Percentiles rank a stretch among this genome's conserved stretches.
Evolutionary conservation across 2,888 invertebrate species (phyloP).

Genomic region (Aphidius colemani): DNA sequence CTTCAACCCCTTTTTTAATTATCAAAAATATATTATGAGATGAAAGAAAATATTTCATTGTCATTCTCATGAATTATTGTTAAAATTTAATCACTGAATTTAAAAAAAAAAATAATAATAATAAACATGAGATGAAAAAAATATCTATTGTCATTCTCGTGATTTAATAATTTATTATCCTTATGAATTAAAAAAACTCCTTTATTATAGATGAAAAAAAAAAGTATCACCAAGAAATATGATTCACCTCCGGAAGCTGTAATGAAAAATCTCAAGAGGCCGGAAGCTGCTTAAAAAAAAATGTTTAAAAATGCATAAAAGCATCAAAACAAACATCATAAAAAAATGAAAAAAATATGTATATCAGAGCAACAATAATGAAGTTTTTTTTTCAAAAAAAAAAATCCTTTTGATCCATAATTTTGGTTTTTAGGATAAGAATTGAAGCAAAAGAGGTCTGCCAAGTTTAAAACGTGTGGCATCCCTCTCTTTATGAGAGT

Average conservation of each 20-base stretch:
- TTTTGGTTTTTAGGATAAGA: slow-evolving; percentile 23
- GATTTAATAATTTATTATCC: too few species aligned
- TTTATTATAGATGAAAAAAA: too few species aligned
- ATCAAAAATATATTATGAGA: neutral
- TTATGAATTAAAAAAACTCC: too few species aligned
- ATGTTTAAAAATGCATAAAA: neutral
- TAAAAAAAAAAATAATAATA: slow-evolving; percentile 5
- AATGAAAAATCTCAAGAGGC: neutral
- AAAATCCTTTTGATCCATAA: slow-evolving; percentile 57
- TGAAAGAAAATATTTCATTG: slow-evolving; percentile 15
- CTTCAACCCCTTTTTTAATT: too few species aligned
- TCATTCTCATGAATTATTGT: slow-evolving; percentile 8
- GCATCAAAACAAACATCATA: neutral
- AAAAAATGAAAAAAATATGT: slow-evolving; percentile 34
- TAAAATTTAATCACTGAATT: slow-evolving; percentile 3
- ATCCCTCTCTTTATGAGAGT: slow-evolving; percentile 46
- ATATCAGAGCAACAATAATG: slow-evolving; percentile 50
- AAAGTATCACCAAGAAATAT: too few species aligned
- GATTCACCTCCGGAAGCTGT: neutral
- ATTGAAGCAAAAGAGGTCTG: slow-evolving; percentile 9
- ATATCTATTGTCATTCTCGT: slow-evolving; percentile 5
- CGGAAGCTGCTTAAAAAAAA: neutral
- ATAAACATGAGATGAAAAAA: slow-evolving; percentile 12
- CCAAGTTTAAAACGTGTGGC: slow-evolving; percentile 32
- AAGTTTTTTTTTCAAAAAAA: slow-evolving; percentile 44